phyloP scores from a whole-genome alignment of 2,113 vertebrate species.

The Anthoscopus minutus region DNA sequence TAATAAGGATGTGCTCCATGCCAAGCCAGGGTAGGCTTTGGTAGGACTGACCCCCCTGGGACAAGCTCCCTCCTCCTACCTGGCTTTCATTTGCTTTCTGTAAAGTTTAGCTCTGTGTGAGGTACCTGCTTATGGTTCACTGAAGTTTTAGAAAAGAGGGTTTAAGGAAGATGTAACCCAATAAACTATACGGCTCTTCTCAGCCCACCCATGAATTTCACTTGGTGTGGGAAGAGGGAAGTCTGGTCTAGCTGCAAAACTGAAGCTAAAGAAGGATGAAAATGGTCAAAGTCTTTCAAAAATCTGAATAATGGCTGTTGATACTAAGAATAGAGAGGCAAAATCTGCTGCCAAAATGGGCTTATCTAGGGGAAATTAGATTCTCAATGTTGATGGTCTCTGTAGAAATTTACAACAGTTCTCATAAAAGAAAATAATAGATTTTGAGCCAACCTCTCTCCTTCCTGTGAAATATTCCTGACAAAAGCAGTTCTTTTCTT shows the following conservation, averaged over 20 bases:
- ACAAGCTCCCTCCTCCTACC: neutral
- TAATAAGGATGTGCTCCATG: neutral
- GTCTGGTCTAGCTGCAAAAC: neutral
- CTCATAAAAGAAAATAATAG: neutral
- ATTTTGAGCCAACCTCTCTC: neutral
- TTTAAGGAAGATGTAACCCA: neutral
- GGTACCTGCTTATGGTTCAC: neutral
- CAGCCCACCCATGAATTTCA: neutral
- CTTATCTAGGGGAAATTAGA: slow-evolving; percentile 23
- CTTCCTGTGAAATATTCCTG: neutral
- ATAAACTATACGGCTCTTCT: neutral
- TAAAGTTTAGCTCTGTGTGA: neutral
- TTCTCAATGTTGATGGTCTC: neutral
- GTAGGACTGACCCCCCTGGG: neutral
- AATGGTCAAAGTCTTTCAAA: neutral
- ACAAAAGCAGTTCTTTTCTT: neutral
- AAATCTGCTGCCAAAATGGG: neutral
- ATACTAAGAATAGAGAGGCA: neutral
- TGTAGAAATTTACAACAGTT: slow-evolving; percentile 2
- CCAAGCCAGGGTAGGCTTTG: neutral
- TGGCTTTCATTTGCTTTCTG: neutral
- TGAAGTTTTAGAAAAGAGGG: neutral
- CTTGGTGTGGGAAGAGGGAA: neutral
- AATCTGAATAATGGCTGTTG: neutral
- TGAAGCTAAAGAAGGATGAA: neutral